Base-by-base conservation (phyloP, 1,140 invertebrate species). In the Chlorops oryzae region DNA sequence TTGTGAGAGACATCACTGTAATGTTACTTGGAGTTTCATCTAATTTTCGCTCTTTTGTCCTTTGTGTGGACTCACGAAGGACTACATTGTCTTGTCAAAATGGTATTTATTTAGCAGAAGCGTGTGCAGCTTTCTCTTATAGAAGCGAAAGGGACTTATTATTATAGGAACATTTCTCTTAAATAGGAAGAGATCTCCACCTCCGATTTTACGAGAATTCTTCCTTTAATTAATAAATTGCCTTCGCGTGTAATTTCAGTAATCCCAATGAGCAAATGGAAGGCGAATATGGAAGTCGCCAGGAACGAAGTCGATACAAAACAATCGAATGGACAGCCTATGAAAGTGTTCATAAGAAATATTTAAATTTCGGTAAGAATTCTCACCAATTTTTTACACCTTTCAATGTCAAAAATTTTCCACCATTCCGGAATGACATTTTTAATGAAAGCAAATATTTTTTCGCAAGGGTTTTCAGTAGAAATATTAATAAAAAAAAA, bases 321-420 rank as follows among this genome's bases (percentile, higher is more conserved):
- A 89, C 87, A 60, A 83, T 91, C 51, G 87, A 91, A 61, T 96
- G 92, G 92, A 89, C 87, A 3, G 83, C 87, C 2, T 96, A 94
- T 69, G 90, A 94, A 66, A 83, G 82, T 15, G 83, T 89, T n/a
- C 90, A 92, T 59, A 93, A 94, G 68, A 90, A 92, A 69, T 96
- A 93, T 74, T 76, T 96, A 24, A 89, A 85, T 75, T 85, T 96
- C 62, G 87, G 88, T 90, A 64, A 78, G 78, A 57, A 27, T 10
- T 27, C 18, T 34, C 17, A n/a, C n/a, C n/a, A n/a, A n/a, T 4
- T 3, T 35, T n/a, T n/a, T n/a, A n/a, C n/a, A n/a, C n/a, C n/a
- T n/a, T n/a, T n/a, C n/a, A n/a, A n/a, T n/a, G n/a, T n/a, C n/a
- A n/a, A n/a, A n/a, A n/a, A n/a, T n/a, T n/a, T n/a, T n/a, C n/a